Evolutionary conservation across 2,797 vertebrate genomes (phyloP), one percentile per base, ranked within the genome.

Genomic region (Amazona ochrocephala): DNA sequence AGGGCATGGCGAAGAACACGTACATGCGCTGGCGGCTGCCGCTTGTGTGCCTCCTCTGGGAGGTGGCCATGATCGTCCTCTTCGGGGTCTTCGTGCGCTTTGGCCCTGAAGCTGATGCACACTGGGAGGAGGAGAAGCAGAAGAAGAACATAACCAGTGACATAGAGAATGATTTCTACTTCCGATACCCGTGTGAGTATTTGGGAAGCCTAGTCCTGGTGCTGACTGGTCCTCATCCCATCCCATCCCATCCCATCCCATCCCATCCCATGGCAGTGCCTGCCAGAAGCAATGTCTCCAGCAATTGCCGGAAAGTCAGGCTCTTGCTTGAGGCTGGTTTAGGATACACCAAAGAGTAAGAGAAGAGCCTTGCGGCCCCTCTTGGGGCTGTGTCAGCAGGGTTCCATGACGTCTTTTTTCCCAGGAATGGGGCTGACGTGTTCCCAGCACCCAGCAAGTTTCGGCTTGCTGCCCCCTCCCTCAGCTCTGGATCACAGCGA

Each of bases 131-230:
- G 34, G 50, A 80, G 75, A 99, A 71, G 89, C 21, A 0, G 1
- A 0, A 23, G 0, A 6, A 96, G 20, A 99, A 99, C 97, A 76
- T 98, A 75, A 97, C 98, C 56, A 98, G 98, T 3, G 97, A 99
- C 74, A 61, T 97, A 2, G 98, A 99, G 81, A 99, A 99, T 7
- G 99, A 99, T 84, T 99, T 99, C 98, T 99, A 99, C 98, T 99
- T 96, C 97, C 98, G 99, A 98, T 99, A 99, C 80, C 98, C 99
- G 1, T 99, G 99, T 99, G 98, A 99, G 99, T 99, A 96, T 61
- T 87, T 11, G 21, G 47, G 54, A 64, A 91, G 39, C 10, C 20
- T 37, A 13, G 16, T 72, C 29, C 58, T 54, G 30, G 10, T 75
- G 51, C 73, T 61, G 60, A 26, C 60, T 70, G 20, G 24, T 71